Percentiles rank a stretch among this genome's conserved stretches.
These are phyloP conservation scores for Athene cunicularia DNA, from an alignment of 2,113 vertebrate genomes.

Conservation along the genomic window DNA sequence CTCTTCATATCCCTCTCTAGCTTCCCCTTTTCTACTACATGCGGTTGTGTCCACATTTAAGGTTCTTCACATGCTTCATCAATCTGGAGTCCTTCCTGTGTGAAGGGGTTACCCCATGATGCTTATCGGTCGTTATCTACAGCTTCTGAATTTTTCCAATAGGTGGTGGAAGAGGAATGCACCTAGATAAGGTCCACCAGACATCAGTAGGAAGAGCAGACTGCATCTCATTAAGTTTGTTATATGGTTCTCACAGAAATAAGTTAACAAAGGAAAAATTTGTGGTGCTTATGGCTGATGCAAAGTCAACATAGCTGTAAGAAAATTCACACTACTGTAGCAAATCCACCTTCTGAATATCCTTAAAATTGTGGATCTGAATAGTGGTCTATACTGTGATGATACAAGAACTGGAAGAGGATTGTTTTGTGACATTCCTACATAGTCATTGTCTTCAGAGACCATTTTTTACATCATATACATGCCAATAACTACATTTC, in stretches of 20 bases:
- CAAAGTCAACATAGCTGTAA: background rate
- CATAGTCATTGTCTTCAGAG: background rate
- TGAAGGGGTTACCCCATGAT: background rate
- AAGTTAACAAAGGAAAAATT: background rate
- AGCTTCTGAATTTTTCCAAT: background rate
- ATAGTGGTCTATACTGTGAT: background rate
- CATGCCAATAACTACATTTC: background rate
- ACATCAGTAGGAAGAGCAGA: background rate
- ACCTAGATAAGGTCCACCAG: background rate
- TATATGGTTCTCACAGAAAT: background rate
- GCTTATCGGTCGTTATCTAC: background rate
- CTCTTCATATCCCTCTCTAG: background rate
- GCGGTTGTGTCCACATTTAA: background rate
- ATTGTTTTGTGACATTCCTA: background rate
- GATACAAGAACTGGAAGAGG: background rate
- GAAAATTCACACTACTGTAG: background rate
- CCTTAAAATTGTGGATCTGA: background rate
- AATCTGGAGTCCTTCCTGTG: background rate
- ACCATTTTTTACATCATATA: background rate
- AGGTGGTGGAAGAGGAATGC: background rate
- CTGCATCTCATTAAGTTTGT: background rate
- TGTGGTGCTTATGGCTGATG: fast-evolving
- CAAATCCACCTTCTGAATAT: background rate
- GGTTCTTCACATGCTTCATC: background rate
- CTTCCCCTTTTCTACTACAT: background rate